phyloP scores from a whole-genome alignment of 2,797 vertebrate genomes.

The Malacoctenus gilli region DNA sequence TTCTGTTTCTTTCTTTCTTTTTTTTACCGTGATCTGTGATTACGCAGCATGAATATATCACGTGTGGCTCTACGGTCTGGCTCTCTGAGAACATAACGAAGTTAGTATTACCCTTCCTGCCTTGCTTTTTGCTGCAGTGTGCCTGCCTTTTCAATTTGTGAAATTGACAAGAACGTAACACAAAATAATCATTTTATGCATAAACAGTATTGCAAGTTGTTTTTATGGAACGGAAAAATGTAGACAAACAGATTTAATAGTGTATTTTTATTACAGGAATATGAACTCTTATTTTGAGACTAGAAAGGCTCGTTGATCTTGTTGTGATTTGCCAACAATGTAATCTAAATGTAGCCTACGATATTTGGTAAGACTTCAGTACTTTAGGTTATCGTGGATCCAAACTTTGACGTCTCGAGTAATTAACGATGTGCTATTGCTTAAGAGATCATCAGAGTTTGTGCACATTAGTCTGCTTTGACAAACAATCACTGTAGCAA shows the following conservation, averaged over 20 bases:
- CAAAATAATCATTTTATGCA: constrained; percentile 75
- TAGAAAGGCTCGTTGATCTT: constrained; percentile 69
- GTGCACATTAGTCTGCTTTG: constrained; percentile 56
- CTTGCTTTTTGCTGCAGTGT: constrained; percentile 81
- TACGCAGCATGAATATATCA: constrained; percentile 64
- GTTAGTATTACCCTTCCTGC: constrained; percentile 71
- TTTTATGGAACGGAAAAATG: constrained; percentile 69
- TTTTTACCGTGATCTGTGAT: constrained; percentile 40
- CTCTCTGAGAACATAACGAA: constrained; percentile 64
- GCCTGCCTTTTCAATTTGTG: constrained; percentile 86
- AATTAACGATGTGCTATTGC: constrained; percentile 29
- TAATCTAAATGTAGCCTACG: constrained; percentile 62
- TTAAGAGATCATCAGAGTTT: constrained; percentile 38
- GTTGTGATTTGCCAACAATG: constrained; percentile 59
- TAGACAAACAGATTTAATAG: constrained; percentile 81
- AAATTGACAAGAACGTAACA: constrained; percentile 86
- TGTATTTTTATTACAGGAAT: constrained; percentile 85
- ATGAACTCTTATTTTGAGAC: constrained; percentile 76
- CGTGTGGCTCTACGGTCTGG: constrained; percentile 51
- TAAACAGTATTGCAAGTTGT: constrained; percentile 71
- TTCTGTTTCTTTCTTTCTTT: not conserved
- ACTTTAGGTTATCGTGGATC: constrained; percentile 57
- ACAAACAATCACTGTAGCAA: constrained; percentile 70
- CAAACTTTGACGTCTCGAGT: constrained; percentile 46
- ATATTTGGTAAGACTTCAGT: constrained; percentile 61